Base-by-base conservation (phyloP, 2,797 vertebrate genomes). In the Telmatherina bonti region DNA sequence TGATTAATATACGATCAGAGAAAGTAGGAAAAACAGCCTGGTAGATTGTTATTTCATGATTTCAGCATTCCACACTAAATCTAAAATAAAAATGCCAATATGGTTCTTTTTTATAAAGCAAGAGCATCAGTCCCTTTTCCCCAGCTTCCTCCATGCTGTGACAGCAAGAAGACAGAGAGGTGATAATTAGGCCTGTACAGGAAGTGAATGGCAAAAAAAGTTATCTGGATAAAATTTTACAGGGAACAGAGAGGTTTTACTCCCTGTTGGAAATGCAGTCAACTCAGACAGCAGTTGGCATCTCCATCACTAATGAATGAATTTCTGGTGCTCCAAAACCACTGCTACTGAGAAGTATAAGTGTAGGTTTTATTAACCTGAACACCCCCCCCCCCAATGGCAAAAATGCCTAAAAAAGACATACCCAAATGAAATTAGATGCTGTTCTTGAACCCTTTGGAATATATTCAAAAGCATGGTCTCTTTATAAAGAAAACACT, bases 211-310 rank as follows among this genome's bases (percentile, higher is more conserved):
- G 58, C 36, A 55, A 80, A 64, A 81, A 84, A 62, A 18, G 53
- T 66, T 43, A 81, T 36, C 57, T 5, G 27, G 69, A 79, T 84
- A 16, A 71, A 29, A 70, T 27, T 79, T 85, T 58, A 78, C 63
- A 10, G 71, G 67, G 67, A 67, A 69, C 75, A 56, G 54, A 68
- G 70, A 41, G 67, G 65, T 78, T 57, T 45, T 43, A 79, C 62
- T 47, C 57, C 15, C 18, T 10, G 47, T 7, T 35, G 77, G 18
- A 41, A 24, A 18, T 3, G 0, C 45, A 29, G 54, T 49, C 45
- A 67, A 61, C 29, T 60, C 66, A 58, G 66, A 66, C 53, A 45
- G 52, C 51, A 70, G 36, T 60, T 20, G 36, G 63, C 63, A 55
- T 27, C 41, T 51, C 0, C 24, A 22, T 74, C 38, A 31, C 30